A percentile compares a stretch with the other conserved stretches of the same genome.
phyloP scores from a whole-genome alignment of 2,113 vertebrate genomes.

The Bettongia penicillata region DNA sequence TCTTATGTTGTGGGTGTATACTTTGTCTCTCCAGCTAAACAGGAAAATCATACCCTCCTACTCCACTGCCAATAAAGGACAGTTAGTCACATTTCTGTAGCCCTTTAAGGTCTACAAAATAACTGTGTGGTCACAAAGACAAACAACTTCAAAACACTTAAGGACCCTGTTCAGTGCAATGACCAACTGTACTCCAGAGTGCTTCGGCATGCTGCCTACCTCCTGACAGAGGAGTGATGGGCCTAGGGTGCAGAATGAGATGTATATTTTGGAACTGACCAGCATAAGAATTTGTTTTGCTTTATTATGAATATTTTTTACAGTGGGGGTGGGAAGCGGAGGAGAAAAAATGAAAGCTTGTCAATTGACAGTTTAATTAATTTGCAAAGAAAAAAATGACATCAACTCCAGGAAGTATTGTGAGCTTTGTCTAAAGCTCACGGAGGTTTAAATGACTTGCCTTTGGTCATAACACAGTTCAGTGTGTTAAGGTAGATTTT shows the following conservation, averaged over 20 bases:
- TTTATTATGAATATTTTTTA: background rate
- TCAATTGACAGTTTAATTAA: background rate
- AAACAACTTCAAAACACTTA: background rate
- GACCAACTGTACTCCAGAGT: background rate
- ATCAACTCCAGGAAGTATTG: background rate
- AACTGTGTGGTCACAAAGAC: background rate
- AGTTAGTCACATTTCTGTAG: background rate
- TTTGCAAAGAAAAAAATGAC: background rate
- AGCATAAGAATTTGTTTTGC: background rate
- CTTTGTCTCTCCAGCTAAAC: background rate
- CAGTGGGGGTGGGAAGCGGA: background rate
- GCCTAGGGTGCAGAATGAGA: background rate
- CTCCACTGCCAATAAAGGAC: background rate
- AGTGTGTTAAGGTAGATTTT: background rate
- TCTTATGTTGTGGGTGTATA: background rate
- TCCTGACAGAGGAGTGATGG: background rate
- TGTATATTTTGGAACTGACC: background rate
- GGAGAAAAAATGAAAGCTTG: background rate
- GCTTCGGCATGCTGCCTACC: background rate
- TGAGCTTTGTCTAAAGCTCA: background rate
- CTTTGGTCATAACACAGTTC: background rate
- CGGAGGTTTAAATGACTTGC: too few relatives aligned
- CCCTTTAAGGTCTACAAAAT: background rate
- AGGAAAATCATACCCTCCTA: background rate
- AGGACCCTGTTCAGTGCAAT: background rate